A percentile compares a stretch with the other conserved stretches of the same genome.
Conservation (phyloP, 2,797 vertebrate genomes). For the Sebastes oblongus region DNA sequence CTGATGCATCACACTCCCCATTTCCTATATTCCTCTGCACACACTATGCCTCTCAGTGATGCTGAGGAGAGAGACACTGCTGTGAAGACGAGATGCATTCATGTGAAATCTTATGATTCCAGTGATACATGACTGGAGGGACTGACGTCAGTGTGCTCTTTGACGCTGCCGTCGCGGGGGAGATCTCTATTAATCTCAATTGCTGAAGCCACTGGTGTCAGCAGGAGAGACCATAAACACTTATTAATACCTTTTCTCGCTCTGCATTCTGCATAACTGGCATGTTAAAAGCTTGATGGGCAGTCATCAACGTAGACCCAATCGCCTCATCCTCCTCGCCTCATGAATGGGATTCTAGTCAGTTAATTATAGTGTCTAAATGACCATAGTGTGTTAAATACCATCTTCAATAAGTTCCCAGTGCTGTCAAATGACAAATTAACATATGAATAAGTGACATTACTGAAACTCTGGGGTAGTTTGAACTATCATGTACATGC, state of each 20-base stretch:
- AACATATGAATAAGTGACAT: slow-evolving; percentile 9
- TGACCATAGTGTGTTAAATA: neutral
- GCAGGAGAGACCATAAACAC: neutral
- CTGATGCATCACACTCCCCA: neutral
- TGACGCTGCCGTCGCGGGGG: neutral
- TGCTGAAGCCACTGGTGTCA: neutral
- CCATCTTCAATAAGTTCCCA: neutral
- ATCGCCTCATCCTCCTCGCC: neutral
- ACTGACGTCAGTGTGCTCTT: neutral
- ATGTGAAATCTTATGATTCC: neutral
- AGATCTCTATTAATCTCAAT: neutral
- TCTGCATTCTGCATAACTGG: slow-evolving; percentile 11
- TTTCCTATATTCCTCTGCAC: too few relatives aligned
- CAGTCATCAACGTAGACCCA: neutral
- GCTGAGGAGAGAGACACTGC: neutral
- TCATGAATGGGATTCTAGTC: neutral
- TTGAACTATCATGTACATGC: neutral
- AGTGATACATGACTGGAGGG: neutral
- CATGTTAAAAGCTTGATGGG: slow-evolving; percentile 17
- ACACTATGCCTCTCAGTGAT: neutral
- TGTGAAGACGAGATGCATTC: neutral
- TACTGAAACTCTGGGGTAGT: neutral
- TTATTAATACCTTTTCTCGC: neutral
- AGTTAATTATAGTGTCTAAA: slow-evolving; percentile 9
- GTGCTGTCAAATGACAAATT: slow-evolving; percentile 26